Evolutionary conservation across 2,113 vertebrate genomes (phyloP).

Genomic region (Nicator chloris): DNA sequence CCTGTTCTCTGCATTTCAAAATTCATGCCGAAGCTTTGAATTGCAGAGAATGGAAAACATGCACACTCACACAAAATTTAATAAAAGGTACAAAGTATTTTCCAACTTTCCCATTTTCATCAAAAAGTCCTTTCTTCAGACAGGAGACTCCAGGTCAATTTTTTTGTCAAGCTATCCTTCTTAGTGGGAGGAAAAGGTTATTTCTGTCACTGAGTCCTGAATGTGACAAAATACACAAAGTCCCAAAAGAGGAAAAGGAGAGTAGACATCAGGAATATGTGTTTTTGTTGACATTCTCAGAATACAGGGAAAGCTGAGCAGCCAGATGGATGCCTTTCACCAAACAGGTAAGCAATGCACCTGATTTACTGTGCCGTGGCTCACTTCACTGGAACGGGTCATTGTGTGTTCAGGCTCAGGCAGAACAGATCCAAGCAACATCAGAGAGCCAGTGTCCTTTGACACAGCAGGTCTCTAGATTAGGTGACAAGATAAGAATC

Average conservation of each 20-base stretch:
- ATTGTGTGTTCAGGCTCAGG: background rate
- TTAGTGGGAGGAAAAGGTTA: slow-evolving; percentile 55
- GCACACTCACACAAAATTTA: background rate
- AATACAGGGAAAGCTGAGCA: background rate
- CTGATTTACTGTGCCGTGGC: background rate
- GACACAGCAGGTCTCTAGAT: background rate
- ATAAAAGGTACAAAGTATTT: background rate
- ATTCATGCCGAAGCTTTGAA: background rate
- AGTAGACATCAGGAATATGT: background rate
- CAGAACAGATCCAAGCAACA: background rate
- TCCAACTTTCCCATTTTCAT: background rate
- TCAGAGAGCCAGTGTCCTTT: background rate
- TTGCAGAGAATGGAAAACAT: background rate
- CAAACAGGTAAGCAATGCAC: background rate
- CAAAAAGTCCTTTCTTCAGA: background rate
- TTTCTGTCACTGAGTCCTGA: slow-evolving; percentile 45
- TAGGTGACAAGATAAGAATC: background rate
- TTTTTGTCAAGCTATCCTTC: slow-evolving; percentile 45
- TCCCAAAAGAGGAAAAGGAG: slow-evolving; percentile 31
- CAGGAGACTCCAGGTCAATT: slow-evolving; percentile 21
- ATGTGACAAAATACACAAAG: slow-evolving; percentile 28
- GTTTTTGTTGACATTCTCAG: slow-evolving; percentile 22
- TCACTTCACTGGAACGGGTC: background rate
- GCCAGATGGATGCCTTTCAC: background rate
- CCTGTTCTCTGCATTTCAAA: background rate